A percentile compares a stretch with the other conserved stretches of the same genome.
phyloP scores from a whole-genome alignment of 2,888 invertebrate species.

The Linnaemya vulpina region DNA sequence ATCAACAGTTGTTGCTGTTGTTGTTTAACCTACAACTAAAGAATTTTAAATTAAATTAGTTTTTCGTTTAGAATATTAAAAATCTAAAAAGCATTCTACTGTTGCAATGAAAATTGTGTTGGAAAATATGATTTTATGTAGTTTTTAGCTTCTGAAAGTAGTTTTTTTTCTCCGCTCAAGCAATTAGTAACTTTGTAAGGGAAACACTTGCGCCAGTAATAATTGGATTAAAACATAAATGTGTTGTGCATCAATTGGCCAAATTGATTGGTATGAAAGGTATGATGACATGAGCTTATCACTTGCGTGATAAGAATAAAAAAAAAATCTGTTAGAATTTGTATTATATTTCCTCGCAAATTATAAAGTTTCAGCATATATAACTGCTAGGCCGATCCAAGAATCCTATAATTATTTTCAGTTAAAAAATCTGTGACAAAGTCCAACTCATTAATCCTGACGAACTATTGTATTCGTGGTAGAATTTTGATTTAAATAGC shows the following conservation, averaged over 20 bases:
- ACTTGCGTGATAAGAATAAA: too few relatives aligned
- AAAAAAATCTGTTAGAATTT: too few relatives aligned
- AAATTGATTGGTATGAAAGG: not conserved
- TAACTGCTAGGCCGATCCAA: too few relatives aligned
- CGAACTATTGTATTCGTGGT: too few relatives aligned
- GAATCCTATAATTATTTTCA: too few relatives aligned
- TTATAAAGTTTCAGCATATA: too few relatives aligned
- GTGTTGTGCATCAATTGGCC: not conserved
- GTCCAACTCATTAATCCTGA: too few relatives aligned
- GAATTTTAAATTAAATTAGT: slow-evolving; percentile 60
- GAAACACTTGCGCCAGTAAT: slow-evolving; percentile 5
- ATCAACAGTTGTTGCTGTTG: slow-evolving; percentile 50
- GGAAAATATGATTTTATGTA: slow-evolving; percentile 12
- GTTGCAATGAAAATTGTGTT: slow-evolving; percentile 31
- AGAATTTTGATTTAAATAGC: too few relatives aligned
- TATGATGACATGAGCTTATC: not conserved
- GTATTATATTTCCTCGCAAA: too few relatives aligned
- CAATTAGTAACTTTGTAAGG: slow-evolving; percentile 28
- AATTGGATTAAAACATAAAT: slow-evolving; percentile 29
- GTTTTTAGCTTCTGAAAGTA: not conserved
- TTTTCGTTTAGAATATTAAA: slow-evolving; percentile 48
- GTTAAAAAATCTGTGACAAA: too few relatives aligned
- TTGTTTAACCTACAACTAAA: not conserved
- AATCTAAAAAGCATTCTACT: slow-evolving; percentile 41
- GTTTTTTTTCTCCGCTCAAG: not conserved